phyloP scores from a whole-genome alignment of 2,888 invertebrate species.

The Pterostichus madidus region DNA sequence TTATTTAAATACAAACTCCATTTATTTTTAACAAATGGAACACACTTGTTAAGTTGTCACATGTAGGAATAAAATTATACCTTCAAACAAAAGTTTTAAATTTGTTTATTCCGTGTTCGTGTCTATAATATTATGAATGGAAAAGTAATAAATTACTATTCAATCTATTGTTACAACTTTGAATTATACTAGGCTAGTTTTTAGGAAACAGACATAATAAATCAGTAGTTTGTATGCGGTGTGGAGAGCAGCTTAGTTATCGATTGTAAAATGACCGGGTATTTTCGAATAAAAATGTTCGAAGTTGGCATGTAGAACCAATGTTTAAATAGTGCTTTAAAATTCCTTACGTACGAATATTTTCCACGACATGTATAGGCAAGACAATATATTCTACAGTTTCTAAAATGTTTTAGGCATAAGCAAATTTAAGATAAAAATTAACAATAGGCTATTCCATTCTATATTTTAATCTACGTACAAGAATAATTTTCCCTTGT shows the following conservation, averaged over 20 bases:
- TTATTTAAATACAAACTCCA: not conserved
- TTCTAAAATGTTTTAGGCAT: not conserved
- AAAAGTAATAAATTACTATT: constrained; percentile 36
- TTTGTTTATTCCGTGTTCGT: constrained; percentile 19
- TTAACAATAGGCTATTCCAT: too few species aligned
- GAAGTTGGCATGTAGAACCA: constrained; percentile 52
- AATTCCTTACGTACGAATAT: constrained; percentile 1
- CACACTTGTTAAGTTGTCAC: constrained; percentile 20
- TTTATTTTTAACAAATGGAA: too few species aligned
- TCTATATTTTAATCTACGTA: too few species aligned
- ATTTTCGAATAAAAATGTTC: constrained; percentile 55
- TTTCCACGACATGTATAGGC: constrained; percentile 16
- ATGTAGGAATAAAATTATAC: not conserved
- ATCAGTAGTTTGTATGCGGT: constrained; percentile 43
- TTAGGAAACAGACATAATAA: not conserved
- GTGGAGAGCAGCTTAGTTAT: constrained; percentile 44
- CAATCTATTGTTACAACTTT: constrained; percentile 16
- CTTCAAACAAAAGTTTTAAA: constrained; percentile 14
- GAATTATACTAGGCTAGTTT: constrained; percentile 12
- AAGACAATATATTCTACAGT: constrained; percentile 2
- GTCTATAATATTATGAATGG: constrained; percentile 7
- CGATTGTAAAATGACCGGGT: constrained; percentile 52
- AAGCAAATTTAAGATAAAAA: too few species aligned
- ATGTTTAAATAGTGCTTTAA: constrained; percentile 40
- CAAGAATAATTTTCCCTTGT: too few species aligned